A percentile compares a stretch with the other conserved stretches of the same genome.
phyloP scores from a whole-genome alignment of 2,113 vertebrate species.

The Sterrhoptilus dennistouni region DNA sequence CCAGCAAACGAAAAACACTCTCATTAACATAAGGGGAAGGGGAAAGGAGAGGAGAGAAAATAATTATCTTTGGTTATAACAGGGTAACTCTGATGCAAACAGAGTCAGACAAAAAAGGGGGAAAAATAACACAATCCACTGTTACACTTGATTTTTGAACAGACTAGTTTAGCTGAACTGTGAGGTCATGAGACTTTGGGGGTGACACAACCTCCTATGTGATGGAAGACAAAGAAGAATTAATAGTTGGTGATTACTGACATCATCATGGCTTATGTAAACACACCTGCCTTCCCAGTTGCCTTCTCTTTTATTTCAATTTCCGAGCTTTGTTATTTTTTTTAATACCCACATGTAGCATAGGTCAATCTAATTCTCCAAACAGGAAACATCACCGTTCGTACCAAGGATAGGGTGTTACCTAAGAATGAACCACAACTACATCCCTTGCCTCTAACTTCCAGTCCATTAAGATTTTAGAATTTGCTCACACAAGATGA shows the following conservation, averaged over 20 bases:
- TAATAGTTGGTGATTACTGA: neutral
- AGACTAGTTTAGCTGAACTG: neutral
- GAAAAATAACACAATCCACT: neutral
- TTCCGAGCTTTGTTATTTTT: neutral
- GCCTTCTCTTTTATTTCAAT: neutral
- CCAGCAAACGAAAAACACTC: neutral
- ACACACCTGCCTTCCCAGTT: neutral
- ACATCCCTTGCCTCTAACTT: neutral
- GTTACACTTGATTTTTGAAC: neutral
- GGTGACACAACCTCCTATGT: neutral
- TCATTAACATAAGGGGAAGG: slow-evolving; percentile 17
- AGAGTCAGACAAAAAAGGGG: neutral
- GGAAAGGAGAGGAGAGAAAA: neutral
- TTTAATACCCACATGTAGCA: neutral
- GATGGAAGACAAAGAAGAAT: neutral
- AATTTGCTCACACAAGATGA: neutral
- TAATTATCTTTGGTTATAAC: slow-evolving; percentile 6
- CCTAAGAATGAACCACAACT: neutral
- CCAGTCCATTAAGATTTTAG: neutral
- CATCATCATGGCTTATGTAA: neutral
- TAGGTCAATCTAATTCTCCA: neutral
- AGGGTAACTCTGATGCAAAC: neutral
- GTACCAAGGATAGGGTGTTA: neutral
- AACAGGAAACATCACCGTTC: neutral
- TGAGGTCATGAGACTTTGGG: neutral